Conservation (phyloP, 2,113 vertebrate species). For the Myanophis thanlyinensis region DNA sequence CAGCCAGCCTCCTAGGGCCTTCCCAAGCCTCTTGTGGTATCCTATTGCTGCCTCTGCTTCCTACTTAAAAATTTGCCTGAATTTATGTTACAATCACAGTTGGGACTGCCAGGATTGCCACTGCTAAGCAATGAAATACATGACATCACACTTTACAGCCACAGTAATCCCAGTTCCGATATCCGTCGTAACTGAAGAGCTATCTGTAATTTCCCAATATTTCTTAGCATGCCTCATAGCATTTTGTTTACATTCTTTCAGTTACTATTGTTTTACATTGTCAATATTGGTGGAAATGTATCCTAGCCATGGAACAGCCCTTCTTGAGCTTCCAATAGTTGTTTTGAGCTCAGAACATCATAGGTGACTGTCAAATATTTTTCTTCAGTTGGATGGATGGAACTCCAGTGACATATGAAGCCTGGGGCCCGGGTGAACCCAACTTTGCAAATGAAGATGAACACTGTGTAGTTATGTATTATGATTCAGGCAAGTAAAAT, state of each 20-base stretch:
- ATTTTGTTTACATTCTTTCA: background rate
- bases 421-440: constrained; percentile 90
- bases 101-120: background rate
- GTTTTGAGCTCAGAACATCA: background rate
- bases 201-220: background rate
- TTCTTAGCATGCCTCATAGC: background rate
- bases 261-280: background rate
- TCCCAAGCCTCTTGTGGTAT: background rate
- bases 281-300: background rate
- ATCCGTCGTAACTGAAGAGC: background rate
- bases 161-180: background rate
- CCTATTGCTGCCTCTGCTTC: background rate
- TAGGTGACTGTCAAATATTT: background rate
- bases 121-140: background rate
- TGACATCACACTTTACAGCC: background rate
- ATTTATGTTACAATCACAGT: background rate
- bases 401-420: constrained; percentile 78
- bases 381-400: constrained; percentile 89
- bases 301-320: background rate
- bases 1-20: background rate
- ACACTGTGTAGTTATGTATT: constrained; percentile 90
- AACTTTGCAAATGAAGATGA: constrained; percentile 98
- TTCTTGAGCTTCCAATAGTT: background rate
- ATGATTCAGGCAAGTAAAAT: constrained; percentile 77
- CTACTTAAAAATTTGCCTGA: background rate